Conservation (phyloP, 1,140 invertebrate genomes). For the Atopsyche davidsoni region DNA sequence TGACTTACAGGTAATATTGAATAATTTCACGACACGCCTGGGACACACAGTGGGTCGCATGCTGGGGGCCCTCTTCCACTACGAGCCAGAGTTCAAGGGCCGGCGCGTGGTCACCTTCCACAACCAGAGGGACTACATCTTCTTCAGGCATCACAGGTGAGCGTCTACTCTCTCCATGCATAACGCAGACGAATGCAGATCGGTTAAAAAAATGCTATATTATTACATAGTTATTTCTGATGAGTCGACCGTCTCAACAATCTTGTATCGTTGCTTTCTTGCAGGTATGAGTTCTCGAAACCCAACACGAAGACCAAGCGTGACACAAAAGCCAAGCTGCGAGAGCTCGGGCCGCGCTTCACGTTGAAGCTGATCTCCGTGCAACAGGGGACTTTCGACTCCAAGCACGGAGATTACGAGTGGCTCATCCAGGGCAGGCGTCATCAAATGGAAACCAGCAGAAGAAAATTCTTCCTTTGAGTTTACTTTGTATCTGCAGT, state of each 20-base stretch:
- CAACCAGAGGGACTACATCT: conserved; percentile 98
- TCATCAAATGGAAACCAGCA: conserved; percentile 85
- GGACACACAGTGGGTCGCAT: conserved; percentile 87
- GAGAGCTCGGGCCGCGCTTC: conserved; percentile 93
- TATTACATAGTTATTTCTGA: not conserved
- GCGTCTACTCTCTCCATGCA: conserved; percentile 16
- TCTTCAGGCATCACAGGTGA: conserved; percentile 95
- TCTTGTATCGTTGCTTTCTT: conserved; percentile 18
- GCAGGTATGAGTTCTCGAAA: conserved; percentile 86
- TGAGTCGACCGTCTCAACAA: not conserved
- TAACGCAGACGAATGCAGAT: not conserved
- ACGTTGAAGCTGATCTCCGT: conserved; percentile 88
- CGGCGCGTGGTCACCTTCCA: conserved; percentile 94
- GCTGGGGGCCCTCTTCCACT: conserved; percentile 94
- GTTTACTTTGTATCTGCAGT: not conserved
- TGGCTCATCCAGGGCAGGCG: conserved; percentile 90
- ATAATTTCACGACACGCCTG: conserved; percentile 92
- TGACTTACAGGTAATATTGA: conserved; percentile 77
- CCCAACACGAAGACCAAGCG: conserved; percentile 72
- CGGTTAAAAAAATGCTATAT: not conserved
- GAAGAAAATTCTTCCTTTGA: conserved; percentile 84
- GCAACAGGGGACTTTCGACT: conserved; percentile 96
- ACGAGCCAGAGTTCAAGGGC: conserved; percentile 90
- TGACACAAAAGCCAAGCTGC: conserved; percentile 74
- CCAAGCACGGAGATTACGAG: conserved; percentile 93